Percentiles rank a stretch among this genome's conserved stretches.
These are phyloP conservation scores for Synanthedon vespiformis DNA, from an alignment of 2,888 invertebrate species.

Conservation along the genomic window DNA sequence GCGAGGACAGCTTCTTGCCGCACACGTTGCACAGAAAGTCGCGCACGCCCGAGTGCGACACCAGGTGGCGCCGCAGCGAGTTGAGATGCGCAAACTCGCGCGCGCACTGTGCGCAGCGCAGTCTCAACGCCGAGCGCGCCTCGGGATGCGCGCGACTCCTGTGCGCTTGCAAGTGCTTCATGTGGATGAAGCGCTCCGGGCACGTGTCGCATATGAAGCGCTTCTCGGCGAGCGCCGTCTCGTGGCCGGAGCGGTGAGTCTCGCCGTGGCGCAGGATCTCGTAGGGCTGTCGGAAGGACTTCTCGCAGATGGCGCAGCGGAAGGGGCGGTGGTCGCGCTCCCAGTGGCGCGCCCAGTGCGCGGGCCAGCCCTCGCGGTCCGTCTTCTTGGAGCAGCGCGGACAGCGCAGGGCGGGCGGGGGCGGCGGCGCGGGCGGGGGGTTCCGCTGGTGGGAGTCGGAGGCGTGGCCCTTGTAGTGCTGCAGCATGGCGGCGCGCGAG, in stretches of 20 bases:
- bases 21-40: slow-evolving; percentile 73
- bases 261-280: slow-evolving; percentile 56
- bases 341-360: slow-evolving; percentile 54
- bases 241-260: slow-evolving; percentile 24
- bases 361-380: slow-evolving; percentile 25
- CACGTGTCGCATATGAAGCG: slow-evolving; percentile 60
- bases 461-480: slow-evolving; percentile 47
- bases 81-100: slow-evolving; percentile 65
- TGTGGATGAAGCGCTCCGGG: slow-evolving; percentile 53
- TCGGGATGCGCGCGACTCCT: slow-evolving; percentile 48
- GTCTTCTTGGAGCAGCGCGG: background rate
- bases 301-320: slow-evolving; percentile 58
- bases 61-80: slow-evolving; percentile 58
- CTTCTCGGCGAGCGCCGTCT: slow-evolving; percentile 21
- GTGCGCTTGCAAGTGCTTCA: slow-evolving; percentile 55
- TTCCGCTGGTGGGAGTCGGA: background rate
- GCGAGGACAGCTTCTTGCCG: slow-evolving; percentile 70
- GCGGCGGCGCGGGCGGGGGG: slow-evolving; percentile 1
- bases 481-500: slow-evolving; percentile 31
- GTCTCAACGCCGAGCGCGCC: slow-evolving; percentile 34
- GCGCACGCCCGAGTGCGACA: slow-evolving; percentile 58
- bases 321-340: slow-evolving; percentile 51
- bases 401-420: background rate
- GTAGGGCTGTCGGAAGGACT: slow-evolving; percentile 46
- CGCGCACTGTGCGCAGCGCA: slow-evolving; percentile 54